Evolutionary conservation across 2,888 invertebrate genomes (phyloP), one percentile per base, ranked within the genome.

Genomic region (Entomobrya proxima): DNA sequence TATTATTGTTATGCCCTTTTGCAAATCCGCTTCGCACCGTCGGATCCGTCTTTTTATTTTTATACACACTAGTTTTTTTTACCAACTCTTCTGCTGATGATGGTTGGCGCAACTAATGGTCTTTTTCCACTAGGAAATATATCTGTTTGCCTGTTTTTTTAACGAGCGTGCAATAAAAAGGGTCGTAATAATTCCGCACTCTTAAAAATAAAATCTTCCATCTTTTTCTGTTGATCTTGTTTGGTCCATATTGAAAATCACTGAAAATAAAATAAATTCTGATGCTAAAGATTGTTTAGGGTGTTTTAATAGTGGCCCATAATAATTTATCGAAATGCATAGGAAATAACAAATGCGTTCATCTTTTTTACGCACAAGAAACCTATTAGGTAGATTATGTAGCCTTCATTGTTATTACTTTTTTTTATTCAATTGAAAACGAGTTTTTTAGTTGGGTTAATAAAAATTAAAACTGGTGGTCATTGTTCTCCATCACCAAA

Each of bases 61-160:
- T n/a, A 4, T n/a, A n/a, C n/a, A n/a, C n/a, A n/a, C 0, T 64
- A 37, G 35, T 30, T 27, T 11, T 24, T 32, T 9, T 64, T 32
- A 44, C 50, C 67, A 67, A 9, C 44, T 11, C 9, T 44, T n/a
- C n/a, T 44, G 44, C 44, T 37, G 9, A 18, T 67, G 40, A 67
- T 40, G 67, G 50, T 11, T 77, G 40, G 58, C 61, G 61, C 40
- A 77, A 77, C 77, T 50, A 75, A 75, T 77, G 77, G 40, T 58
- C 11, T 58, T 58, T 40, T 77, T 61, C 58, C 58, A 37, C 58
- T 11, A 35, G 5, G 75, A 77, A 67, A 64, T 40, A 67, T 64
- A 9, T 18, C 13, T 67, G 40, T 67, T 67, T 11, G 21, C 40
- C n/a, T n/a, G 6, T 61, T 27, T 18, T 40, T 44, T 40, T 77